Conservation (phyloP, 2,113 vertebrate genomes). For the Chamaea fasciata region DNA sequence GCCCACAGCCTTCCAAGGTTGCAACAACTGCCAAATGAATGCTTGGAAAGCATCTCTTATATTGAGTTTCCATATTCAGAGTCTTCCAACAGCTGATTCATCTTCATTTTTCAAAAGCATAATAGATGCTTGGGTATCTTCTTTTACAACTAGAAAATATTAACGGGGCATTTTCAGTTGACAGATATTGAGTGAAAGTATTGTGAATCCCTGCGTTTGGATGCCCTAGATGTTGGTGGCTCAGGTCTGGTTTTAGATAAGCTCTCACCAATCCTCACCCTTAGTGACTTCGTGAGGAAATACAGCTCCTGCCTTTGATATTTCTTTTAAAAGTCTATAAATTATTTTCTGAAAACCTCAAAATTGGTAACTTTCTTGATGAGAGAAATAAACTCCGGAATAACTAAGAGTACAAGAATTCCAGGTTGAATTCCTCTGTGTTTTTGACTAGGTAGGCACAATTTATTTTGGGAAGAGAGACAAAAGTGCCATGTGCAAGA, state of each 20-base stretch:
- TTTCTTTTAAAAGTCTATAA: neutral
- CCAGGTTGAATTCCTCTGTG: neutral
- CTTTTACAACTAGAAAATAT: neutral
- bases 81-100: neutral
- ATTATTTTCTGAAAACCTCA: neutral
- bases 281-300: neutral
- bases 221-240: neutral
- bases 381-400: neutral
- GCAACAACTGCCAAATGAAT: neutral
- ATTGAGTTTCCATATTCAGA: neutral
- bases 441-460: neutral
- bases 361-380: neutral
- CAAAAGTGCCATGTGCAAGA: neutral
- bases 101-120: accelerated
- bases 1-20: neutral
- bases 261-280: neutral
- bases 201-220: neutral
- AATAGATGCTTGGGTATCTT: neutral
- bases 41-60: neutral
- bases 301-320: neutral
- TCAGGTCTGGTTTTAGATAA: neutral
- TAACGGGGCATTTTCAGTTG: neutral
- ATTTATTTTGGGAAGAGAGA: neutral
- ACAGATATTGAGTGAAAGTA: neutral
- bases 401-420: neutral